Evolutionary conservation across 1,140 invertebrate genomes (phyloP), one percentile per base, ranked within the genome.

Genomic region (Galleria mellonella): DNA sequence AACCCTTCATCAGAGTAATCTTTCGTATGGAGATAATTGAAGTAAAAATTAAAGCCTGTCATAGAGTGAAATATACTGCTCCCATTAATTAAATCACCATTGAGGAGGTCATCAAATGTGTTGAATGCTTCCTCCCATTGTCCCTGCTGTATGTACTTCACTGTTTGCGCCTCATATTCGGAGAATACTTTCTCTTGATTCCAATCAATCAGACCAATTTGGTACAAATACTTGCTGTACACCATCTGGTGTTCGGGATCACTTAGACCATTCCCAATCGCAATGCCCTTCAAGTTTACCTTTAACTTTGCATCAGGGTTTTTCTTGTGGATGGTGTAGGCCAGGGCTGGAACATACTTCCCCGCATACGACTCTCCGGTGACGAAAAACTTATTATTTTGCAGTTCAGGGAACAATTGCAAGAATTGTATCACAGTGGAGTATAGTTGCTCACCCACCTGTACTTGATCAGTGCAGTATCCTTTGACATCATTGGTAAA

Each of bases 281-380:
- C 92, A 48, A 97, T 72, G 23, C 92, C 93, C 76, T 91, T 89
- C 0, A 94, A 65, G 55, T 92, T 92, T 2, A 92, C 90, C 48
- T 90, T 90, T 5, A 86, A 55, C 40, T 87, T 69, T 6, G 90
- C 87, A 30, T 51, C 53, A 41, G 51, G 81, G 58, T 76, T 89
- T 32, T 85, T 90, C 30, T 89, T 87, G 65, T 95, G 91, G 37
- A 96, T 95, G 10, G 91, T 91, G 65, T 94, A 90, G 0, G 90
- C 90, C 9, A 95, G 70, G 0, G 93, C 91, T n/a, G 94, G 94
- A 0, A 95, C 91, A 87, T 96, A 96, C 69, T 93, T 93, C 2
- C 95, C 95, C 8, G 89, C 95, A 79, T 97, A 97, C 9, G 94
- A 96, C 83, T 97, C 95, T 0, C 95, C 96, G 1, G 92, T 92